A percentile compares a stretch with the other conserved stretches of the same genome.
phyloP scores from a whole-genome alignment of 2,797 vertebrate species.

The Tapera naevia region DNA sequence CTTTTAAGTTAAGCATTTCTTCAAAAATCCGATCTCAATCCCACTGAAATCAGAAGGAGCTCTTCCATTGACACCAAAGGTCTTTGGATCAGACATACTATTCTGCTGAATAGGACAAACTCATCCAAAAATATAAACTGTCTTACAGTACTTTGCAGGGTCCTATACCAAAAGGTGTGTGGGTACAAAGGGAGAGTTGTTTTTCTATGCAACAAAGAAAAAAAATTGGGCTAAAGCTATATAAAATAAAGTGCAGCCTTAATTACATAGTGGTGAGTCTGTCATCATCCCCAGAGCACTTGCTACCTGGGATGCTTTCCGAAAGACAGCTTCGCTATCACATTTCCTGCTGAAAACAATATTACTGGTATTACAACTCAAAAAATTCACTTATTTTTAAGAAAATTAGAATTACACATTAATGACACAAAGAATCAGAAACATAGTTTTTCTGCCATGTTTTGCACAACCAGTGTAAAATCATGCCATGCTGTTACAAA shows the following conservation, averaged over 20 bases:
- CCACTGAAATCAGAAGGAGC: neutral
- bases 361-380: neutral
- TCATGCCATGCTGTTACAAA: neutral
- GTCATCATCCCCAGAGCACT: neutral
- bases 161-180: neutral
- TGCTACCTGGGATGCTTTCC: neutral
- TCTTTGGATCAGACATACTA: neutral
- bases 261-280: neutral
- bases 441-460: neutral
- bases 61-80: constrained; percentile 35
- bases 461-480: neutral
- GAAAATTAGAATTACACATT: neutral
- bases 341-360: neutral
- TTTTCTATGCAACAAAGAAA: neutral
- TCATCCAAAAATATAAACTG: neutral
- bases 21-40: constrained; percentile 7
- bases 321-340: neutral
- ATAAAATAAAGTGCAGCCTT: neutral
- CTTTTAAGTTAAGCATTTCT: constrained; percentile 17
- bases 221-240: neutral
- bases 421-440: neutral
- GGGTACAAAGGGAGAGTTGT: neutral
- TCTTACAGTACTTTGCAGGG: neutral
- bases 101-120: neutral
- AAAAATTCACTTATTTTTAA: neutral